Base-by-base conservation (phyloP, 2,113 vertebrate genomes). In the Chelonoidis abingdonii region DNA sequence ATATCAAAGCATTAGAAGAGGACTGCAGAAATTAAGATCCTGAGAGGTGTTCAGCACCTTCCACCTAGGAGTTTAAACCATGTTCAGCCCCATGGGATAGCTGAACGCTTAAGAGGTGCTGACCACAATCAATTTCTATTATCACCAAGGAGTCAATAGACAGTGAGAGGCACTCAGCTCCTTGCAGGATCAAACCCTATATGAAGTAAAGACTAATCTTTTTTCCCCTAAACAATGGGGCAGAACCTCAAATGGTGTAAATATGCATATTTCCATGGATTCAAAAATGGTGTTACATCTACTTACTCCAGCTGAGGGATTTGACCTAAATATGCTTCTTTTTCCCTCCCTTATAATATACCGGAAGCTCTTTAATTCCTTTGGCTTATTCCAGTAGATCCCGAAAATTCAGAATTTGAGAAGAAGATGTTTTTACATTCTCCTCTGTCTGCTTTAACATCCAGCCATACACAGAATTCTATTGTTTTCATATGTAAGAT, bases 121-220 rank as follows among this genome's bases (percentile, higher is more conserved):
- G 83, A 85, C 95, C 93, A 84, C 75, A 24, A 52, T 90, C 95
- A 95, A 97, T 91, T 54, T 69, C 91, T 79, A 76, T 92, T 83
- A 96, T 96, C 86, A 80, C 89, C 54, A 83, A 85, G 31, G 92
- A 96, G 96, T 91, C 93, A 89, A 83, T 87, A 82, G 12, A 29
- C 80, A 91, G 31, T 79, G 16, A 94, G 54, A 87, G 0, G 0
- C 80, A 92, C 82, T 89, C 27, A 1, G 8, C 11, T 62, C 80
- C 79, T 11, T 86, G 53, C 27, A 86, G 78, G 31, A 35, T 81
- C 50, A 81, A 53, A n/a, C 31, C 79, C 49, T 44, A 27, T 25
- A 44, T 13, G 38, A 76, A 44, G 41, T 44, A 12, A 78, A 78
- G 25, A 16, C 25, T 27, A 25, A 57, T 1, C 38, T 90, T 94